Evolutionary conservation across 2,797 vertebrate species (phyloP), one percentile per base, ranked within the genome.

Genomic region (Rhinoraja longicauda): DNA sequence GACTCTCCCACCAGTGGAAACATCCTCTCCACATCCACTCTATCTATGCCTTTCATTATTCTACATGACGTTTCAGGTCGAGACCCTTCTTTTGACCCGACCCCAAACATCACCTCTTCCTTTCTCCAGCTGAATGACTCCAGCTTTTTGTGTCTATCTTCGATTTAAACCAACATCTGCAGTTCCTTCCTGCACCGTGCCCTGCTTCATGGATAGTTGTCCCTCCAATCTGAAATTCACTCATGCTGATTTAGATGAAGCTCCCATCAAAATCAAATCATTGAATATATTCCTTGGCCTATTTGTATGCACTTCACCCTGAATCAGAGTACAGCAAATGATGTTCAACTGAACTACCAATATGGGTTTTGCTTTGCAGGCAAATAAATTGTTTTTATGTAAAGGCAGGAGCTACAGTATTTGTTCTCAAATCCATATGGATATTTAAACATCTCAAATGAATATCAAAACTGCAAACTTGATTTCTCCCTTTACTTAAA

Each of bases 181-280:
- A 6, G 45, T 53, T 53, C 45, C 45, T 53, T 53, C 45, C 45
- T 3, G 45, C 45, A 53, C 45, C 45, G 93, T 93, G 92, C 75
- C 93, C 29, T 90, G 73, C 93, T 94, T 93, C 0, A 0, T 93
- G 93, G 78, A 93, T 90, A 93, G 93, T 93, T 94, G 93, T 93
- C 57, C 26, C 78, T 93, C 76, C 93, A 88, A 88, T 94, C 93
- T 94, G 94, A 94, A 93, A 92, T 93, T 94, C 91, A 57, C 93
- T 95, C 94, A 94, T 95, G 95, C 93, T 95, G 94, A 95, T 88
- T 15, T 93, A 76, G 93, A 91, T 82, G 72, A 45, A 75, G 77
- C 91, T 93, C 62, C 90, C 93, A 93, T 94, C 93, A 93, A 78
- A 94, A 95, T 95, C 94, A 94, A 94, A 79, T 17, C 84, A 93